These are phyloP conservation scores for Drosophila dives DNA, from an alignment of 2,888 invertebrate species.

Conservation along the genomic window DNA sequence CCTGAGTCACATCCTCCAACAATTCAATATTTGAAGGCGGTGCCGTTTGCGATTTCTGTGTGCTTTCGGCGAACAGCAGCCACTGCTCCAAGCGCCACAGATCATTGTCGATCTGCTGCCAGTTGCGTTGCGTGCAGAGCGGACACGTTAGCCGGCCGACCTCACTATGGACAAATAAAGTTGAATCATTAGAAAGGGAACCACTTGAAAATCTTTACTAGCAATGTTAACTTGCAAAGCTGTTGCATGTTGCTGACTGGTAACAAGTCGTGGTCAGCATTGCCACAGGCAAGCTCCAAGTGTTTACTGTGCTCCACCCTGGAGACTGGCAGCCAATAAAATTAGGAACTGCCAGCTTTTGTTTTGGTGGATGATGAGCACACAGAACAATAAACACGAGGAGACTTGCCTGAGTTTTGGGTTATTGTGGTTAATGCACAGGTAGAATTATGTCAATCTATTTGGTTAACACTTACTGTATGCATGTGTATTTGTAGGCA, in stretches of 20 bases:
- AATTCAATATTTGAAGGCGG: slow-evolving; percentile 92
- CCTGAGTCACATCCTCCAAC: slow-evolving; percentile 93
- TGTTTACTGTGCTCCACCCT: slow-evolving; percentile 62
- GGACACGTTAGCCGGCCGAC: slow-evolving; percentile 93
- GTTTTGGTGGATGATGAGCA: slow-evolving; percentile 60
- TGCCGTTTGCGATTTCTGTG: slow-evolving; percentile 88
- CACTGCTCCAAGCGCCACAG: slow-evolving; percentile 96
- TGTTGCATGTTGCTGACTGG: slow-evolving; percentile 3
- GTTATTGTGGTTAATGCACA: slow-evolving; percentile 24
- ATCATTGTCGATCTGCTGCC: slow-evolving; percentile 95
- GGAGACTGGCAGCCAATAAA: slow-evolving; percentile 62
- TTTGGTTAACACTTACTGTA: slow-evolving; percentile 87
- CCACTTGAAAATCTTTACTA: background rate
- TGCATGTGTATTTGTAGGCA: slow-evolving; percentile 88
- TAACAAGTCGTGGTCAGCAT: background rate
- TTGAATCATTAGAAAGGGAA: background rate
- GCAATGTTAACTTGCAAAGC: slow-evolving; percentile 25
- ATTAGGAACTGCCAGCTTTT: slow-evolving; percentile 63
- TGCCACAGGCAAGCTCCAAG: slow-evolving; percentile 39
- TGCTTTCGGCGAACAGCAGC: slow-evolving; percentile 94
- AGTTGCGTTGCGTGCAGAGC: slow-evolving; percentile 93
- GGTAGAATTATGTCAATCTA: slow-evolving; percentile 4
- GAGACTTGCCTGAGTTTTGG: slow-evolving; percentile 32
- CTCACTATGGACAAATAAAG: slow-evolving; percentile 85
- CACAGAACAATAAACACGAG: slow-evolving; percentile 50